Conservation (phyloP, 2,797 vertebrate species). For the Fringilla coelebs region DNA sequence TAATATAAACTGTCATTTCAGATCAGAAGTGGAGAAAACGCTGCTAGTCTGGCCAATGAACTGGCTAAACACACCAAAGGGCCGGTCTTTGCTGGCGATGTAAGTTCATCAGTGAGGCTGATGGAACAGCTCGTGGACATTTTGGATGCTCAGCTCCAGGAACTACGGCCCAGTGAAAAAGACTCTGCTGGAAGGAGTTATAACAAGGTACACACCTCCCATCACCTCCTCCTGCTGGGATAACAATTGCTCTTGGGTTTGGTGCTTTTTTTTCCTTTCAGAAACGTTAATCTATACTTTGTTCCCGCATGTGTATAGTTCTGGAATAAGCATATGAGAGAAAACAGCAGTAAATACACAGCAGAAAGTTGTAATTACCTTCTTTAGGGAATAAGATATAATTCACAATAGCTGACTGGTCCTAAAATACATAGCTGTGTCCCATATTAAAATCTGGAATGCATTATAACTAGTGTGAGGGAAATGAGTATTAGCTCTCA, state of each 20-base stretch:
- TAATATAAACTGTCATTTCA: constrained; percentile 78
- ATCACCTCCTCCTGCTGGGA: background rate
- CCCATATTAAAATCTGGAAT: constrained; percentile 46
- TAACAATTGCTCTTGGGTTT: background rate
- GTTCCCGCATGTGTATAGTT: background rate
- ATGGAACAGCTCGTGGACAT: constrained; percentile 99
- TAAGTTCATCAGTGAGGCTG: constrained; percentile 92
- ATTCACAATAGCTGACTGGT: constrained; percentile 17
- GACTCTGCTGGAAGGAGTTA: constrained; percentile 95
- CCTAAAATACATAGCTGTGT: constrained; percentile 12
- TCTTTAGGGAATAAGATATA: background rate
- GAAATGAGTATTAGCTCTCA: constrained; percentile 10
- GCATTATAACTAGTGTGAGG: background rate
- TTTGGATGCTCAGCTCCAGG: constrained; percentile 95
- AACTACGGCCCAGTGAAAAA: constrained; percentile 92
- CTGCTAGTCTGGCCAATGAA: constrained; percentile 95
- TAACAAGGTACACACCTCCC: constrained; percentile 87
- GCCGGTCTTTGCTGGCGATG: constrained; percentile 91
- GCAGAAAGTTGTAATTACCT: background rate
- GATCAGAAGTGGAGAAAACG: constrained; percentile 98
- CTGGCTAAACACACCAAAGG: constrained; percentile 97
- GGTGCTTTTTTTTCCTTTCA: background rate
- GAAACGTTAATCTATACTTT: constrained; percentile 3
- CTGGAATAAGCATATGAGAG: background rate
- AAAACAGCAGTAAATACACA: constrained; percentile 2